Evolutionary conservation across 2,113 vertebrate species (phyloP).

Genomic region (Promerops cafer): DNA sequence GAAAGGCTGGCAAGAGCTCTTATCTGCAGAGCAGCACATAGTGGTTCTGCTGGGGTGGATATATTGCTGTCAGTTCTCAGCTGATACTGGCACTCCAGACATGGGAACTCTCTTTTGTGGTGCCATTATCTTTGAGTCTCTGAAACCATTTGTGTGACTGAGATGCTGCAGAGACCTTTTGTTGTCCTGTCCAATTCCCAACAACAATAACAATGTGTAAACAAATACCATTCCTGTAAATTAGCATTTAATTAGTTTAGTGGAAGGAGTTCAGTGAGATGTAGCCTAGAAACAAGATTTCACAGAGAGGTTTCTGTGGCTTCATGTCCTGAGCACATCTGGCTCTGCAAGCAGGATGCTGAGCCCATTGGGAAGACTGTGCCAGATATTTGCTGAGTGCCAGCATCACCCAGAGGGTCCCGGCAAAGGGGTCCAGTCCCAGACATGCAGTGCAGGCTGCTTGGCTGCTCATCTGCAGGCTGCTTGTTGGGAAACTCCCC

Average conservation of each 20-base stretch:
- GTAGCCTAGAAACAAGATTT: background rate
- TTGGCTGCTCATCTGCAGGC: background rate
- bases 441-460: rapidly evolving
- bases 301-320: background rate
- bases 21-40: background rate
- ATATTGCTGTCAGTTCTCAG: background rate
- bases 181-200: background rate
- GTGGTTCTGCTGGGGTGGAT: background rate
- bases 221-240: constrained; percentile 32
- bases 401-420: background rate
- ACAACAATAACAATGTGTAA: background rate
- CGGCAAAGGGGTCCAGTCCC: background rate
- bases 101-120: background rate
- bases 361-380: background rate
- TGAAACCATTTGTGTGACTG: background rate
- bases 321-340: background rate
- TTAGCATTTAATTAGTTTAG: background rate
- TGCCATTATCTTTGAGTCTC: constrained; percentile 12
- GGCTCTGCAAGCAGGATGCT: background rate
- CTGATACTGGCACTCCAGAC: rapidly evolving
- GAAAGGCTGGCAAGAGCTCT: background rate
- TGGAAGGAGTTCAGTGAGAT: background rate
- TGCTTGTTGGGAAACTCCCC: background rate
- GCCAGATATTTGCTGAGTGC: background rate
- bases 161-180: constrained; percentile 7